phyloP scores from a whole-genome alignment of 2,888 invertebrate genomes.

The Lepetodrilus schrolli region DNA sequence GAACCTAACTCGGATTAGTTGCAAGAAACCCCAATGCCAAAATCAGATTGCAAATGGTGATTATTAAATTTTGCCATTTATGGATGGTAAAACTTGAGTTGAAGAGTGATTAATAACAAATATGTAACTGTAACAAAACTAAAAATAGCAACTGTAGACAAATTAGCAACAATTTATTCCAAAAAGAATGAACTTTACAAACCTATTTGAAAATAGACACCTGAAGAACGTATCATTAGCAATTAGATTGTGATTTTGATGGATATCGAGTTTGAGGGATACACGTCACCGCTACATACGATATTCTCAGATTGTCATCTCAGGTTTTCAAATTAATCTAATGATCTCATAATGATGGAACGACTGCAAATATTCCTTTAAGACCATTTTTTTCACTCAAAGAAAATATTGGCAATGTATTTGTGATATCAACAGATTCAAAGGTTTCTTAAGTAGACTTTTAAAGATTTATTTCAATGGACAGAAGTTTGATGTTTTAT shows the following conservation, averaged over 20 bases:
- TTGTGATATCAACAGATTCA: too few species aligned
- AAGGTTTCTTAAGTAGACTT: too few species aligned
- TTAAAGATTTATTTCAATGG: too few species aligned
- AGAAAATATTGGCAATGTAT: too few species aligned
- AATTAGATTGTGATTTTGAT: background rate
- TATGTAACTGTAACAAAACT: background rate
- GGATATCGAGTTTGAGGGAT: background rate
- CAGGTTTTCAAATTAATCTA: background rate
- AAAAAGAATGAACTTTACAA: background rate
- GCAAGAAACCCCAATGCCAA: background rate
- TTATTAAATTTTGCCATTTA: background rate
- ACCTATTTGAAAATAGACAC: background rate
- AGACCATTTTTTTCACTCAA: background rate
- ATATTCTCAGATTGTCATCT: too few species aligned
- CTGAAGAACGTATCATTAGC: background rate
- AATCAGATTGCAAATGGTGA: background rate
- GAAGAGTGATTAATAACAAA: background rate
- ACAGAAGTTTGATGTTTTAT: too few species aligned
- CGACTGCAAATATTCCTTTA: background rate
- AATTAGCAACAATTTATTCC: slow-evolving; percentile 9
- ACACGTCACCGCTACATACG: too few species aligned
- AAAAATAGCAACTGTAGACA: background rate
- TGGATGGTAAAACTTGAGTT: background rate
- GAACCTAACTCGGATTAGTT: background rate
- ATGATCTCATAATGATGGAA: background rate